A percentile compares a stretch with the other conserved stretches of the same genome.
Conservation (phyloP, 1,140 invertebrate genomes). For the Elymnias hypermnestra region DNA sequence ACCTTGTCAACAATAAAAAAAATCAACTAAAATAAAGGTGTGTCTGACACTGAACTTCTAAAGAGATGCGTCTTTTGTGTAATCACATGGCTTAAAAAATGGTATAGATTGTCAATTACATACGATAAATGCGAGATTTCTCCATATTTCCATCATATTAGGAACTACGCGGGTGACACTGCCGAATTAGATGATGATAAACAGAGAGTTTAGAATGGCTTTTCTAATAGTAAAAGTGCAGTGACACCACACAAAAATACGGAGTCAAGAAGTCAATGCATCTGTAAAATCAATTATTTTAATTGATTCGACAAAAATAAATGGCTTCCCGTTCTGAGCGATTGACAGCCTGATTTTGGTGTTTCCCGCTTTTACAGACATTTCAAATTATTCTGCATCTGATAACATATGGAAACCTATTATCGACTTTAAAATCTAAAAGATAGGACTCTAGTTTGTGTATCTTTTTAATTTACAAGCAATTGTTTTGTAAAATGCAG, state of each 20-base stretch:
- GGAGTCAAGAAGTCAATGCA: constrained; percentile 21
- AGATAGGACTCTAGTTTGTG: constrained; percentile 1
- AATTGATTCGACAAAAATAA: constrained; percentile 69
- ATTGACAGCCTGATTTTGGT: constrained; percentile 54
- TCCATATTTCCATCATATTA: no score
- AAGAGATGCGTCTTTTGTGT: no score
- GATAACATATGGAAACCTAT: neutral
- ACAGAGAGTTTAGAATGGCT: no score
- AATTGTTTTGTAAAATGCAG: constrained; percentile 11
- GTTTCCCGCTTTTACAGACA: constrained; percentile 42
- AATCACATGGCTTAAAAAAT: no score
- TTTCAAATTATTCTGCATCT: constrained; percentile 19
- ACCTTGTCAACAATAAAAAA: no score
- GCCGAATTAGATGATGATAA: no score
- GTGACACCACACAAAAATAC: constrained; percentile 12
- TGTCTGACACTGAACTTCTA: no score
- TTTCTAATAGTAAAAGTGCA: no score
- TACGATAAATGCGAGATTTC: no score
- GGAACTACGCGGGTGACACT: no score
- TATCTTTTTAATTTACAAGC: constrained; percentile 1
- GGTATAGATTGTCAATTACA: no score
- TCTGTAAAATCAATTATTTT: constrained; percentile 68
- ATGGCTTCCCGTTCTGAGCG: constrained; percentile 46
- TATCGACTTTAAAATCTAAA: constrained; percentile 14
- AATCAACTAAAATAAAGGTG: no score